A percentile compares a stretch with the other conserved stretches of the same genome.
phyloP scores from a whole-genome alignment of 53 echinoderm and acorn worm species.

The Stichopus horrens region DNA sequence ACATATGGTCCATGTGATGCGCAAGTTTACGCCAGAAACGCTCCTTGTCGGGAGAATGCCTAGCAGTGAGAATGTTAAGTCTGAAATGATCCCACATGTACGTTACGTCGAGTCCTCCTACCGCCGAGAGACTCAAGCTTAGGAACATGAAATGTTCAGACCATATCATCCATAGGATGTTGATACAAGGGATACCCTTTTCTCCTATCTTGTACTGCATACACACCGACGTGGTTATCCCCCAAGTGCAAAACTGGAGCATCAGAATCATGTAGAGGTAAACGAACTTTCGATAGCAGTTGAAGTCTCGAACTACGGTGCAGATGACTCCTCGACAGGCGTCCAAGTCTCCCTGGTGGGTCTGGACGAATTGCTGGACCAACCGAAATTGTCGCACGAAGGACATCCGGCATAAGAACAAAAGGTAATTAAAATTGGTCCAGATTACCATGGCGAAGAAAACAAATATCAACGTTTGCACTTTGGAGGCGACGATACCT shows the following conservation, averaged over 20 bases:
- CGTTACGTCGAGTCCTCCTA: background rate
- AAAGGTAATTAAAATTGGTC: conserved; percentile 2
- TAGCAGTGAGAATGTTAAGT: background rate
- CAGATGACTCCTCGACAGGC: background rate
- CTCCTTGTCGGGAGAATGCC: background rate
- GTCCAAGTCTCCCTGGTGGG: background rate
- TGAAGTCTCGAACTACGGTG: background rate
- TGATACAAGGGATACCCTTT: background rate
- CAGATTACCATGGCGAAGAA: background rate
- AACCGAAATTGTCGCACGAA: background rate
- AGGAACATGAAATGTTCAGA: conserved; percentile 1
- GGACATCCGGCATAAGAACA: background rate
- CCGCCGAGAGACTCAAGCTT: background rate
- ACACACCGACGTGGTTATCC: conserved; percentile 11
- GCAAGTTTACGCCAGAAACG: background rate
- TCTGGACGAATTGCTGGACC: background rate
- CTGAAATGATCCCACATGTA: conserved; percentile 20
- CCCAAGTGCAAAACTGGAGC: conserved; percentile 19
- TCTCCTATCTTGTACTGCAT: conserved; percentile 17
- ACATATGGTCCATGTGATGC: background rate
- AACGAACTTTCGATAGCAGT: conserved; percentile 18
- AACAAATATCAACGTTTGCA: background rate
- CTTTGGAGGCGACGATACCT: background rate
- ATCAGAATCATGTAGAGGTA: conserved; percentile 10
- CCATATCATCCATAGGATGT: conserved; percentile 21